Conservation (phyloP, 1,140 invertebrate genomes). For the Asobara japonica region DNA sequence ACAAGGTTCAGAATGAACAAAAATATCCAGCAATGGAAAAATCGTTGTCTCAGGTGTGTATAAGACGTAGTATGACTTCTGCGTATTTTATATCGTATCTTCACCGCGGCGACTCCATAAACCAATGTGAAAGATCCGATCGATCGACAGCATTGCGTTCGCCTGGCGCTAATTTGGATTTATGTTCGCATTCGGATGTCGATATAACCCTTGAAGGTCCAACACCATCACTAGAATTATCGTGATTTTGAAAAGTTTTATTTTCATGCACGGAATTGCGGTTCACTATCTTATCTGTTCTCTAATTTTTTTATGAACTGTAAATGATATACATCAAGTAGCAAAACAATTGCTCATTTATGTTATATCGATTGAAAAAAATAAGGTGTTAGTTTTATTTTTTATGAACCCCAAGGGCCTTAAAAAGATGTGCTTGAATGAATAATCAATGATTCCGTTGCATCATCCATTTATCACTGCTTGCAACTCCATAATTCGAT, state of each 20-base stretch:
- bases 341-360: no score
- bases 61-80: neutral
- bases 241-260: conserved; percentile 1
- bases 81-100: neutral
- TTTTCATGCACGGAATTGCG: neutral
- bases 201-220: conserved; percentile 17
- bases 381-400: no score
- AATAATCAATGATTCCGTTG: no score
- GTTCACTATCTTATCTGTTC: neutral
- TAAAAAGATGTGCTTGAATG: no score
- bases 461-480: no score
- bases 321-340: no score
- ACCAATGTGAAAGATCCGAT: conserved; percentile 34
- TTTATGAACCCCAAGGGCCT: no score
- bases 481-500: no score
- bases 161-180: conserved; percentile 57
- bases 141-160: conserved; percentile 39
- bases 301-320: neutral
- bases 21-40: no score
- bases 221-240: conserved; percentile 10
- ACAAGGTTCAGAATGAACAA: no score
- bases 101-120: neutral
- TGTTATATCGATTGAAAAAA: no score
- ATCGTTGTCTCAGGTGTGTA: neutral
- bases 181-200: conserved; percentile 53